Conservation (phyloP, 2,888 invertebrate species). For the Fragum fragum region DNA sequence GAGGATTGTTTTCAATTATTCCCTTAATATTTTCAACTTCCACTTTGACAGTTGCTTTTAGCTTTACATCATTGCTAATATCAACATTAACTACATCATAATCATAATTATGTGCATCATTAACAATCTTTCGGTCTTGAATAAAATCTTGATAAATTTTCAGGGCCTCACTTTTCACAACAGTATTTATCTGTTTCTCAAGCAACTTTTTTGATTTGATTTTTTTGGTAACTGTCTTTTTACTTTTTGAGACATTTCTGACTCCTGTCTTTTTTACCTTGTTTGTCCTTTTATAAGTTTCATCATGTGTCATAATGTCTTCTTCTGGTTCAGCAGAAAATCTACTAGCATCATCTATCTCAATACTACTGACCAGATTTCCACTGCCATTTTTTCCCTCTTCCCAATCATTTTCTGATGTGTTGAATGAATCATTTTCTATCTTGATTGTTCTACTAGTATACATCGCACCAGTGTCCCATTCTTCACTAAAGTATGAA, state of each 20-base stretch:
- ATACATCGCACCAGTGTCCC: not conserved
- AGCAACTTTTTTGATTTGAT: conserved; percentile 34
- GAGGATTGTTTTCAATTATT: not conserved
- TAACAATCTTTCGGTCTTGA: not conserved
- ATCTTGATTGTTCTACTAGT: not conserved
- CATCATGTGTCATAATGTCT: not conserved
- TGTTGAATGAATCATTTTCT: not conserved
- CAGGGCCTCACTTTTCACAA: not conserved
- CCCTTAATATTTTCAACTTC: not conserved
- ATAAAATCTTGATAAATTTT: not conserved
- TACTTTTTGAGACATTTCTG: conserved; percentile 11
- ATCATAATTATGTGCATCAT: not conserved
- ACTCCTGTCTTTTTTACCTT: conserved; percentile 40
- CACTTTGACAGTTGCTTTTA: conserved; percentile 3
- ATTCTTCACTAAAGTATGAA: conserved; percentile 31
- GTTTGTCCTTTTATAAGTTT: too few species aligned
- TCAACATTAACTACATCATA: not conserved
- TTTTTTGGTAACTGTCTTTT: conserved; percentile 27
- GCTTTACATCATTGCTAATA: not conserved
- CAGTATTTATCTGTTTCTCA: not conserved
- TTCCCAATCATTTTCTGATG: not conserved
- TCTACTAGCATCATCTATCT: not conserved
- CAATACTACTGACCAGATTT: not conserved
- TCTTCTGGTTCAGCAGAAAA: not conserved
- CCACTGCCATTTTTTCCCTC: not conserved